These are phyloP conservation scores for Mellilla xanthometata DNA, from an alignment of 2,888 invertebrate species.

Conservation along the genomic window DNA sequence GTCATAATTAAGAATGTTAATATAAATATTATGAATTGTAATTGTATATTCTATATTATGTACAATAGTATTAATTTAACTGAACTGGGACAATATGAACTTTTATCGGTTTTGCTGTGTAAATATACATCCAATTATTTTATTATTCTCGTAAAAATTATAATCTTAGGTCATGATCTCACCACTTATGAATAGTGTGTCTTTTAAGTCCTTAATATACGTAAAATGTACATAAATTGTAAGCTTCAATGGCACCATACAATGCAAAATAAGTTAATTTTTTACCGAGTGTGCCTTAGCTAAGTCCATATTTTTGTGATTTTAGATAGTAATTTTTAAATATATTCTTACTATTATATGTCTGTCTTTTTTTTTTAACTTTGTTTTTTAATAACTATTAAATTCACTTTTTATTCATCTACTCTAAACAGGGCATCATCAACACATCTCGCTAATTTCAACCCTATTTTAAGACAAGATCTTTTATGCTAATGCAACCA, in stretches of 20 bases:
- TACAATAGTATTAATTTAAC: too few relatives aligned
- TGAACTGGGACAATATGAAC: too few relatives aligned
- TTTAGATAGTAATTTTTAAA: slow-evolving; percentile 41
- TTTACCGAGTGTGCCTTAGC: slow-evolving; percentile 64
- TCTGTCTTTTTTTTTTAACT: neutral
- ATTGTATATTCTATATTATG: too few relatives aligned
- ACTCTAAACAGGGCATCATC: slow-evolving; percentile 47
- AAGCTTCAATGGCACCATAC: slow-evolving; percentile 50
- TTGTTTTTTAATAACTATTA: neutral
- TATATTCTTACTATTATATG: neutral
- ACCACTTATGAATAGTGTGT: too few relatives aligned
- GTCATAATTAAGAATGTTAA: too few relatives aligned
- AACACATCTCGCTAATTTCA: slow-evolving; percentile 46
- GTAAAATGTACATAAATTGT: slow-evolving; percentile 8
- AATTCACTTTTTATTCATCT: neutral
- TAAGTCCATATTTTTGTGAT: slow-evolving; percentile 57
- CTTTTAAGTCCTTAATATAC: too few relatives aligned
- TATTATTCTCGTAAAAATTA: too few relatives aligned
- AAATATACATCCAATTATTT: too few relatives aligned
- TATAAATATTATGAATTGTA: too few relatives aligned
- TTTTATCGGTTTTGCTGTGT: too few relatives aligned
- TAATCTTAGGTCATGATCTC: too few relatives aligned
- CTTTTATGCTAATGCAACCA: slow-evolving; percentile 64
- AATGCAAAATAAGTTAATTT: slow-evolving; percentile 46
- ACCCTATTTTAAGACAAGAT: slow-evolving; percentile 48